Evolutionary conservation across 2,113 vertebrate genomes (phyloP), one percentile per base, ranked within the genome.

Genomic region (Prunella fulvescens): DNA sequence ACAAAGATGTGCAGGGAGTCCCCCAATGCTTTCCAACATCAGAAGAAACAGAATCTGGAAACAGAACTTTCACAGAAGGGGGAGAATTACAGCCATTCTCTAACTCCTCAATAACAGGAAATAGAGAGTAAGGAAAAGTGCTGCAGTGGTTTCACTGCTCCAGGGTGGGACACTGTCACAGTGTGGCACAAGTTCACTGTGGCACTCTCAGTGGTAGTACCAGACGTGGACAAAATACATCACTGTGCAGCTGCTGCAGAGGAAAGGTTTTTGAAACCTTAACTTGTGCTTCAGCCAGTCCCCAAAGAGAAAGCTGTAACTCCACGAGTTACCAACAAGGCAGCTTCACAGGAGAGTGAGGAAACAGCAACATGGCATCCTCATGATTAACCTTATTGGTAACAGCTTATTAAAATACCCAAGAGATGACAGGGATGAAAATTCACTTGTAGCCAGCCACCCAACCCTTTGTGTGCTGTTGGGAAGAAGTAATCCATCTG

Each of bases 341-440:
- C 58, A 73, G 66, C 62, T 53, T 62, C 1, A 4, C 7, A 64
- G 61, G 72, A 88, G 67, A 76, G 56, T 2, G n/a, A 95, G 81
- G 57, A 67, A 78, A 37, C 44, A 31, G 39, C 33, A 16, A n/a
- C 42, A 14, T 2, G 62, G 71, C 57, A 74, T 20, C 83, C 56
- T 58, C 24, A 2, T 47, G 60, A 92, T 74, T 81, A 84, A 70
- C 83, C 65, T 53, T 77, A 81, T 45, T 72, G 86, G 80, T 60
- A 92, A 66, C 67, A 92, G 76, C 80, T 93, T 89, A 93, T 86
- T 93, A 89, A 95, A 93, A 88, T 69, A 84, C 56, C 65, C 91
- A 35, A 26, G 83, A 89, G 94, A 89, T 95, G 94, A 95, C 65
- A 92, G 83, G 89, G 84, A 86, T 78, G 95, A 84, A 93, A 94